Evolutionary conservation across 2,113 vertebrate genomes (phyloP).

Genomic region (Beaufortia kweichowensis): DNA sequence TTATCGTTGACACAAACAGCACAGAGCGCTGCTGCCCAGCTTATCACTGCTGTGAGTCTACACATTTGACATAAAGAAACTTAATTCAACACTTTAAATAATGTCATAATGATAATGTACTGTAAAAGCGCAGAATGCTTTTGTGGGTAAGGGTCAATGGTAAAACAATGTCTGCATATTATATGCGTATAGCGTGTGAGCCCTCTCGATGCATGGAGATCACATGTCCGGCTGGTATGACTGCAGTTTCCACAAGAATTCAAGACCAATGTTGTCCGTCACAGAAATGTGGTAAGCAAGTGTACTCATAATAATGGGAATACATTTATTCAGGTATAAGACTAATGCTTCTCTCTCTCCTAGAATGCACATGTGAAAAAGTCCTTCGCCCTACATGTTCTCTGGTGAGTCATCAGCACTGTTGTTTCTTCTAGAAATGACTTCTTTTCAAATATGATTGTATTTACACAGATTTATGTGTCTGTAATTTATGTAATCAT

Average conservation of each 20-base stretch:
- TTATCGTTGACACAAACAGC: conserved; percentile 81
- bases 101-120: too few relatives aligned
- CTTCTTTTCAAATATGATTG: not conserved
- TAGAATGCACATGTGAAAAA: conserved; percentile 90
- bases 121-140: too few relatives aligned
- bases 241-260: conserved; percentile 76
- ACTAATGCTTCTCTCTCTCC: conserved; percentile 60
- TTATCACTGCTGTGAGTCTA: conserved; percentile 86
- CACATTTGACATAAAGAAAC: not conserved
- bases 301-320: not conserved
- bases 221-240: conserved; percentile 82
- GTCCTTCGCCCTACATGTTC: conserved; percentile 83
- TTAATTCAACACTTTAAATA: too few relatives aligned
- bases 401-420: conserved; percentile 75
- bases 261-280: conserved; percentile 85
- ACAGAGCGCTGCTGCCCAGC: conserved; percentile 89
- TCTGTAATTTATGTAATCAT: not conserved
- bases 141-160: too few relatives aligned
- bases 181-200: conserved; percentile 84
- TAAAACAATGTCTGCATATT: conserved; percentile 35
- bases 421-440: not conserved
- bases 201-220: conserved; percentile 82
- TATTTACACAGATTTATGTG: not conserved
- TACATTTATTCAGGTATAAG: not conserved
- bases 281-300: conserved; percentile 82